These are phyloP conservation scores for Hippocampus abdominalis DNA, from an alignment of 2,113 vertebrate species.

Conservation along the genomic window DNA sequence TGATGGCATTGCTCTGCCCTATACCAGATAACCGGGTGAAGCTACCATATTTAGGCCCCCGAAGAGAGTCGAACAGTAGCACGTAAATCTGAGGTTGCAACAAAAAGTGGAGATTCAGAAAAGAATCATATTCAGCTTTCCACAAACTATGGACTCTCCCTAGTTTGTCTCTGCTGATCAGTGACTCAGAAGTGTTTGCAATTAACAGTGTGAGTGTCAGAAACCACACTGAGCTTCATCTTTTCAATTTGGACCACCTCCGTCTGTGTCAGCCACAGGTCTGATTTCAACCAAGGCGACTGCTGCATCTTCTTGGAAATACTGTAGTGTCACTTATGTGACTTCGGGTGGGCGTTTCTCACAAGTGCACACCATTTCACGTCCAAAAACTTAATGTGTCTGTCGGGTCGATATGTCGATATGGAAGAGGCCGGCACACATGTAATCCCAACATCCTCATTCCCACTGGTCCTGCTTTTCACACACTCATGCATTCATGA, in stretches of 20 bases:
- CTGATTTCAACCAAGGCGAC: neutral
- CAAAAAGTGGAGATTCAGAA: neutral
- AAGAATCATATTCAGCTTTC: neutral
- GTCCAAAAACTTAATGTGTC: neutral
- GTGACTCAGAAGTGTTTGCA: conserved; percentile 5
- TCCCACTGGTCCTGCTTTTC: neutral
- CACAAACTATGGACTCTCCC: too few relatives aligned
- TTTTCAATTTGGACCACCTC: neutral
- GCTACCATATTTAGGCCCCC: neutral
- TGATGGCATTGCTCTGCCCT: too few relatives aligned
- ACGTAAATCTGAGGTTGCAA: too few relatives aligned
- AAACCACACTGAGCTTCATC: conserved; percentile 3
- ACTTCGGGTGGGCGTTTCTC: neutral
- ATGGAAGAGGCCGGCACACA: neutral
- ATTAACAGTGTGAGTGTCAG: conserved; percentile 5
- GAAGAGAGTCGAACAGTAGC: neutral
- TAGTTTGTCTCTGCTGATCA: conserved; percentile 3
- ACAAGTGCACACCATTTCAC: neutral
- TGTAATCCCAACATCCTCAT: neutral
- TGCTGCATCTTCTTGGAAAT: neutral
- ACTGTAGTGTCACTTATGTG: conserved; percentile 6
- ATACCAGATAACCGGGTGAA: too few relatives aligned
- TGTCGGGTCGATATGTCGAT: neutral
- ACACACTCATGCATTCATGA: neutral
- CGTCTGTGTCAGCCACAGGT: neutral